Base-by-base conservation (phyloP, 1,140 invertebrate genomes). In the Pogonognathellus flavescens region DNA sequence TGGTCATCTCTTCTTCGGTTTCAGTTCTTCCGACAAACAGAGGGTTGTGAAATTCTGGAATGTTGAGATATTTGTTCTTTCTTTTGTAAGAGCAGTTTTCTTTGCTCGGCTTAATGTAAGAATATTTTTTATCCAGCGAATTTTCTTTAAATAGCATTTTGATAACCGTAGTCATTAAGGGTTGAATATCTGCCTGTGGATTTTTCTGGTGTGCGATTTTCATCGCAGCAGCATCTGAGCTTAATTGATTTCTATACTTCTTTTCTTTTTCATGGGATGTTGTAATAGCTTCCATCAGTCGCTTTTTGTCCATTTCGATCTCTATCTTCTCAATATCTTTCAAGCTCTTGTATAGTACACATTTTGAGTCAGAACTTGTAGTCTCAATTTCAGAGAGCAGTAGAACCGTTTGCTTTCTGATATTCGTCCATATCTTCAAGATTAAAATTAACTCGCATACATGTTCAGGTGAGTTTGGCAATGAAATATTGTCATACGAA, bases 11-110 rank as follows among this genome's bases (percentile, higher is more conserved):
- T 66, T 66, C 62, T 31, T 66, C 62, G 16, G 2, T 8, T 5
- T 76, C 70, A 11, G 13, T n/a, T 76, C 70, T 76, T 2, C 70
- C 70, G 0, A 76, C 70, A 76, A 76, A 76, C 31, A 76, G 49
- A 2, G 70, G 70, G 41, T 50, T 76, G 16, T 18, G n/a, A 9
- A 76, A 76, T 76, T 76, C 70, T 6, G 70, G 70, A 76, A 76
- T 76, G 49, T 76, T 76, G 6, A 76, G 41, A 76, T 50, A 50
- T 18, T 50, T 76, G 41, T 31, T 50, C 0, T 25, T 14, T n/a
- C 16, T 41, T 76, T 16, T 76, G 66, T 16, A 70, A 13, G 1
- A 31, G 14, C 0, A 25, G 1, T 1, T 70, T 70, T 41, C 25
- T 5, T 70, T 31, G 20, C 11, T 70, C 11, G 66, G 25, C 22